Base-by-base conservation (phyloP, 1,140 invertebrate genomes). In the Venustaconcha ellipsiformis region DNA sequence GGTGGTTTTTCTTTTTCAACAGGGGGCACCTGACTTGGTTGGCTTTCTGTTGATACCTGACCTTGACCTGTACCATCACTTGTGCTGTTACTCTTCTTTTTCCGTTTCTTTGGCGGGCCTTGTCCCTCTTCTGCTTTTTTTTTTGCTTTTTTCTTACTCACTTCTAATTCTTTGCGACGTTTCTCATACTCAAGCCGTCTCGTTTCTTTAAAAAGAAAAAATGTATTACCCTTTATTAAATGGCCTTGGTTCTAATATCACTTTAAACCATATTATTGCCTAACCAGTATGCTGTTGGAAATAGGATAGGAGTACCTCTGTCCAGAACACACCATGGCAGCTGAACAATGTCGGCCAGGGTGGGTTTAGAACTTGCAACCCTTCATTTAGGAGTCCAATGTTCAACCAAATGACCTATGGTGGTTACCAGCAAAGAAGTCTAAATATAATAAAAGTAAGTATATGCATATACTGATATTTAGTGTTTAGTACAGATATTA, bases 131-230 rank as follows among this genome's bases (percentile, higher is more conserved):
- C 59, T 78, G 74, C 60, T 85, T 86, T 68, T 76, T 75, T 60
- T 84, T 86, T n/a, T 81, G 76, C 30, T 78, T 57, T 5, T 83
- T 48, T 48, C 37, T 48, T 48, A 48, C 37, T 48, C 37, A 48
- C 82, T 77, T 86, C 84, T 68, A 87, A 84, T 75, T 87, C 80
- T 76, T 84, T 83, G 2, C 86, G 71, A 67, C 80, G 83, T 57
- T 82, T 75, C 73, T 87, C 86, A 81, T 82, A 87, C 56, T 86
- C 86, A 58, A 85, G 83, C 65, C 79, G 83, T 57, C 83, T 78
- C 57, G 83, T 81, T 82, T 88, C 88, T 88, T 8, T 48, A 6
- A 48, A 48, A 48, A 48, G 37, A 48, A 48, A 64, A 30, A 23
- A 64, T 20, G 63, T 64, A 26, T 18, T 14, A 64, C 2, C 23